phyloP scores from a whole-genome alignment of 2,888 invertebrate species.

The Synanthedon tipuliformis region DNA sequence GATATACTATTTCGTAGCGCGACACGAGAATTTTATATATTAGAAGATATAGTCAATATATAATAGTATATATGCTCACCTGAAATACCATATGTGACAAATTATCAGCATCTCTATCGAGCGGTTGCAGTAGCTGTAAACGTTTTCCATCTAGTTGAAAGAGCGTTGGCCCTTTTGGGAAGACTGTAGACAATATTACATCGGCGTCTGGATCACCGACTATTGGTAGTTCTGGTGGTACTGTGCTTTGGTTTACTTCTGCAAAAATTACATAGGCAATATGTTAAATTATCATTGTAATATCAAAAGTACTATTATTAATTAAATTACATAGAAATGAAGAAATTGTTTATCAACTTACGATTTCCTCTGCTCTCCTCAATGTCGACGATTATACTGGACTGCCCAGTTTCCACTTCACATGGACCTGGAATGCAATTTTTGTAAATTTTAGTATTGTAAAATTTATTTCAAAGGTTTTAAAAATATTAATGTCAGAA shows the following conservation, averaged over 20 bases:
- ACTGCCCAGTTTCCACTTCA: conserved; percentile 88
- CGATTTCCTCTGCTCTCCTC: conserved; percentile 88
- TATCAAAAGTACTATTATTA: too few relatives aligned
- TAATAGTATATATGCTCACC: conserved; percentile 56
- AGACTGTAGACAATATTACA: conserved; percentile 81
- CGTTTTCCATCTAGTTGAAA: conserved; percentile 87
- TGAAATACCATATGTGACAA: conserved; percentile 90
- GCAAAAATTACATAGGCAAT: conserved; percentile 25
- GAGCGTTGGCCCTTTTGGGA: conserved; percentile 81
- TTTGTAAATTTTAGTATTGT: too few relatives aligned
- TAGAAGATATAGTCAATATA: too few relatives aligned
- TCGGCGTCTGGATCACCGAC: conserved; percentile 84
- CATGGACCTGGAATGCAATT: conserved; percentile 67
- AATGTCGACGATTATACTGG: conserved; percentile 90
- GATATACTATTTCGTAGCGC: too few relatives aligned
- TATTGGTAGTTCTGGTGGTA: conserved; percentile 84
- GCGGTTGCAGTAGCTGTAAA: conserved; percentile 80
- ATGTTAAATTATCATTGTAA: neutral
- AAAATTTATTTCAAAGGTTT: too few relatives aligned
- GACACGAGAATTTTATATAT: too few relatives aligned
- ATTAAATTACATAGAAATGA: too few relatives aligned
- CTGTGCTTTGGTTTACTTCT: conserved; percentile 87
- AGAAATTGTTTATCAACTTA: conserved; percentile 64
- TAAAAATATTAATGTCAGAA: too few relatives aligned
- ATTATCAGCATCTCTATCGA: conserved; percentile 88